Percentiles rank a stretch among this genome's conserved stretches.
Conservation (phyloP, 2,797 vertebrate genomes). For the Pelobates cultripes region DNA sequence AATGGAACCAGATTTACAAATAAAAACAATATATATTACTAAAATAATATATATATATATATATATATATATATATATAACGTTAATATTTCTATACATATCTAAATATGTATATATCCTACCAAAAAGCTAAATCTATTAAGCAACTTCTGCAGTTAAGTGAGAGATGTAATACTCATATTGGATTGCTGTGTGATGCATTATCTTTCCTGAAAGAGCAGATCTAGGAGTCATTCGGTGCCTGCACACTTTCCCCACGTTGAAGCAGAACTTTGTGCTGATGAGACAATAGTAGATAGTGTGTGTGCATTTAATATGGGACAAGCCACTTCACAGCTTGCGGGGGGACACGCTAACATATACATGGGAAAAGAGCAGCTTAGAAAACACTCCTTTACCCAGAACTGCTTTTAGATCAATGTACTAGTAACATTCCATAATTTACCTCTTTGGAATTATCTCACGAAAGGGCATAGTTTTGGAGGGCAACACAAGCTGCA, state of each 20-base stretch:
- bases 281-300: constrained; percentile 85
- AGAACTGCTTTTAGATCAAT: not conserved
- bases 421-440: not conserved
- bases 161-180: constrained; percentile 26
- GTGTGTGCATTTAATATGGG: constrained; percentile 81
- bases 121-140: not conserved
- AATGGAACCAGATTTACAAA: not conserved
- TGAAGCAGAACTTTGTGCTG: constrained; percentile 84
- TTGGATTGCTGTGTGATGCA: constrained; percentile 54
- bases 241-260: constrained; percentile 71
- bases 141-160: not conserved
- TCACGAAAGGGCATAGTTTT: not conserved
- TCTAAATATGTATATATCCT: not conserved
- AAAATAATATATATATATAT: not conserved
- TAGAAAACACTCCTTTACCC: not conserved
- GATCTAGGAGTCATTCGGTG: constrained; percentile 62
- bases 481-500: constrained; percentile 9
- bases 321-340: constrained; percentile 67
- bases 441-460: not conserved
- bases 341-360: constrained; percentile 65
- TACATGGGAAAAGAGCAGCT: constrained; percentile 7
- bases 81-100: not conserved
- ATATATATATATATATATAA: not conserved
- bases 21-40: not conserved
- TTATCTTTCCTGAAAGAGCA: constrained; percentile 41